Percentiles rank a stretch among this genome's conserved stretches.
Evolutionary conservation across 2,113 vertebrate genomes (phyloP).

Genomic region (Tupaia tana): DNA sequence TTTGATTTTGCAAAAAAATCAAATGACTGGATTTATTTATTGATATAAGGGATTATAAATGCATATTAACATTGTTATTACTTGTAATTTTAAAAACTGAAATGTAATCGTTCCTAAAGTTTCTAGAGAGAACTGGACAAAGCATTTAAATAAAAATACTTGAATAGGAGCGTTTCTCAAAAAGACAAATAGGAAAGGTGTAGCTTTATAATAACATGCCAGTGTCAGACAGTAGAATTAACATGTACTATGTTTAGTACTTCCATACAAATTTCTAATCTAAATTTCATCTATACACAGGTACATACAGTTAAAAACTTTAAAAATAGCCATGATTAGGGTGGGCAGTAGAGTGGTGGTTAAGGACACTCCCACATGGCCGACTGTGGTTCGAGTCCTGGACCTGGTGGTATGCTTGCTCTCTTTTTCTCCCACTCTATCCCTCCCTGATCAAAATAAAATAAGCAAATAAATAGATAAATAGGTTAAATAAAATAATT

Average conservation of each 20-base stretch:
- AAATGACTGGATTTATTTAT: slow-evolving; percentile 64
- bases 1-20: slow-evolving; percentile 57
- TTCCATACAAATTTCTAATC: not conserved
- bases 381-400: too few species aligned
- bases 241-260: not conserved
- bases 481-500: too few species aligned
- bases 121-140: not conserved
- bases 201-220: slow-evolving; percentile 62
- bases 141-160: slow-evolving; percentile 41
- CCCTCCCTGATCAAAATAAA: too few species aligned
- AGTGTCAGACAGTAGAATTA: not conserved
- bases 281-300: not conserved
- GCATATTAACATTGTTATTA: slow-evolving; percentile 15
- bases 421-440: too few species aligned
- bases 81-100: slow-evolving; percentile 59
- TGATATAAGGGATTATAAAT: not conserved
- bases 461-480: too few species aligned
- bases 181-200: not conserved
- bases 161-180: slow-evolving; percentile 68
- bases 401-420: too few species aligned
- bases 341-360: too few species aligned
- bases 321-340: not conserved
- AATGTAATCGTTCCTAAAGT: slow-evolving; percentile 25
- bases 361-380: too few species aligned
- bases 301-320: not conserved